Evolutionary conservation across 2,113 vertebrate genomes (phyloP), one percentile per base, ranked within the genome.

Genomic region (Paraplagusia blochii): DNA sequence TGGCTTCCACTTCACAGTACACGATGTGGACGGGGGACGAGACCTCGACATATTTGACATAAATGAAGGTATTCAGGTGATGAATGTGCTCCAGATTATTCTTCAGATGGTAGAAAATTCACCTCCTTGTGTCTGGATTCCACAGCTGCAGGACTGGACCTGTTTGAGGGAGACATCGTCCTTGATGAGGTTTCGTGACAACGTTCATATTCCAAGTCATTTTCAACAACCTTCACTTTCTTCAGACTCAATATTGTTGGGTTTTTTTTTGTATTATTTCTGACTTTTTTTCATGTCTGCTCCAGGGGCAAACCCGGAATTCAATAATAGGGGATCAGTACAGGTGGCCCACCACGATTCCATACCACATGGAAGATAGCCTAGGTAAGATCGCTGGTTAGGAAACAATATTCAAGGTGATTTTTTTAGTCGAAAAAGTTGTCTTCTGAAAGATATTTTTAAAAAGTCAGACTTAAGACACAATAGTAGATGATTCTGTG

Each of bases 111-210:
- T 10, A 49, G 19, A 19, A 10, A 16, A 48, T 47, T 12, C 12
- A 14, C 0, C 38, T 13, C 6, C 61, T 56, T 54, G 74, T 75
- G 15, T 78, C 51, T 11, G 72, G 15, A 78, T 84, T 47, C 75
- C 45, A 58, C 58, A 96, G 94, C 80, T 58, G 87, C 94, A 52
- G 92, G 92, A 16, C 66, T 97, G 55, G 73, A 94, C 66, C 92
- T 97, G 53, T 89, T 92, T 15, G 95, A 98, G 52, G 96, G 95
- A 61, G 96, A 98, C 78, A 97, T 98, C 71, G 87, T 74, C 60
- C 81, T 91, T 49, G 80, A 90, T 34, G 43, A 34, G 88, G 96
- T 97, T 61, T 85, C 90, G 89, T 66, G 1, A 19, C 10, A 4
- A 58, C 33, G 9, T 16, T 12, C 3, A 11, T 40, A 13, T 40